Evolutionary conservation across 1,140 invertebrate species (phyloP).

Genomic region (Temnothorax longispinosus): DNA sequence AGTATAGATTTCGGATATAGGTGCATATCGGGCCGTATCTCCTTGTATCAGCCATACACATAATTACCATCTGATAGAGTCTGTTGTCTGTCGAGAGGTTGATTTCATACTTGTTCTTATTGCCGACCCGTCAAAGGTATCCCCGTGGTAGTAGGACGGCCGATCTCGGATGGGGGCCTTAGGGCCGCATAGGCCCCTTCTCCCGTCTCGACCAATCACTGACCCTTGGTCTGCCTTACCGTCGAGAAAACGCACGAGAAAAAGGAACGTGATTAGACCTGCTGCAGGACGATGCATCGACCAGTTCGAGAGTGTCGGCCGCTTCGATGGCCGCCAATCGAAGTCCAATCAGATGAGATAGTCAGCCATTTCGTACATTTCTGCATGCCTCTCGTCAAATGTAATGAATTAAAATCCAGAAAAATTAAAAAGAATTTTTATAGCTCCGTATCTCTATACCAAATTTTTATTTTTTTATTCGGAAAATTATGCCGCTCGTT

Average conservation of each 20-base stretch:
- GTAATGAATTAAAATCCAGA: background rate
- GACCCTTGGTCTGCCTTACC: conserved; percentile 74
- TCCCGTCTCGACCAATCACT: conserved; percentile 82
- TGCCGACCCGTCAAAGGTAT: conserved; percentile 84
- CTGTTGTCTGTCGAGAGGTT: conserved; percentile 84
- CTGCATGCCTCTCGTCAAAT: background rate
- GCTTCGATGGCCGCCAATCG: conserved; percentile 81
- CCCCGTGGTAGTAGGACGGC: conserved; percentile 83
- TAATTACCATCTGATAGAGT: conserved; percentile 86
- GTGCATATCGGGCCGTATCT: conserved; percentile 83
- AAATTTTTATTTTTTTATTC: background rate
- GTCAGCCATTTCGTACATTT: conserved; percentile 18
- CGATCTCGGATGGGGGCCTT: conserved; percentile 81
- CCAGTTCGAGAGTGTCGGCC: conserved; percentile 64
- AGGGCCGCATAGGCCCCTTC: conserved; percentile 81
- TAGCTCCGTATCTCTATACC: background rate
- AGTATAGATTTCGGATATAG: conserved; percentile 83
- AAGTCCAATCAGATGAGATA: conserved; percentile 63
- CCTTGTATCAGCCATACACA: conserved; percentile 83
- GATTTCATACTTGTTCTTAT: conserved; percentile 85
- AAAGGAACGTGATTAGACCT: conserved; percentile 71
- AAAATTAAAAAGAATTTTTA: background rate
- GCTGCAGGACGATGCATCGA: conserved; percentile 70
- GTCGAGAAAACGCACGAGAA: conserved; percentile 68
- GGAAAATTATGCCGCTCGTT: background rate